A percentile compares a stretch with the other conserved stretches of the same genome.
These are phyloP conservation scores for Muntiacus muntjak DNA, from an alignment of 2,113 vertebrate genomes.

Conservation along the genomic window DNA sequence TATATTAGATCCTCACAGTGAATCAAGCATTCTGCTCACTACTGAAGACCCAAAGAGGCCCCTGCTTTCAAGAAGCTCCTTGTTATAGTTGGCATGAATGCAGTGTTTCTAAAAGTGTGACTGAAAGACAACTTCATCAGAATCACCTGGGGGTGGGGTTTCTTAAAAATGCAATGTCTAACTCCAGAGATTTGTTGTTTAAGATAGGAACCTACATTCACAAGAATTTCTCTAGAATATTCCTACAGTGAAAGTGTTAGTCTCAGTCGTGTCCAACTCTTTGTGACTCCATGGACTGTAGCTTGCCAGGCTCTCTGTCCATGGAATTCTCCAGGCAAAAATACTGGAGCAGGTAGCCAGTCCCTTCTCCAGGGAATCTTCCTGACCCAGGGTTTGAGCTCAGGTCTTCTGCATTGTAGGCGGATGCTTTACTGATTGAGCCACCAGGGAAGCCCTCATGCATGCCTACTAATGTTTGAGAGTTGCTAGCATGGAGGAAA, in stretches of 20 bases:
- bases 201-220: background rate
- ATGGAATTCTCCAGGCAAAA: background rate
- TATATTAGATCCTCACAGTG: background rate
- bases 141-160: background rate
- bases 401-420: background rate
- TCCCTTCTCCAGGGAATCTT: background rate
- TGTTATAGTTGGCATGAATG: background rate
- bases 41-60: background rate
- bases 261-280: background rate
- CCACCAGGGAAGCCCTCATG: background rate
- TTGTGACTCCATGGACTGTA: background rate
- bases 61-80: background rate
- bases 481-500: background rate
- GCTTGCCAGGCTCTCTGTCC: background rate
- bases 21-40: background rate
- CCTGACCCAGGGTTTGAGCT: background rate
- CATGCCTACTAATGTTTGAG: background rate
- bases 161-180: background rate
- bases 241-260: background rate
- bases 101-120: background rate
- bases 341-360: background rate
- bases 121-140: background rate
- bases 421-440: background rate
- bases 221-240: background rate
- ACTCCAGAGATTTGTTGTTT: background rate